Evolutionary conservation across 2,888 invertebrate species (phyloP).

Genomic region (Diadromus collaris): DNA sequence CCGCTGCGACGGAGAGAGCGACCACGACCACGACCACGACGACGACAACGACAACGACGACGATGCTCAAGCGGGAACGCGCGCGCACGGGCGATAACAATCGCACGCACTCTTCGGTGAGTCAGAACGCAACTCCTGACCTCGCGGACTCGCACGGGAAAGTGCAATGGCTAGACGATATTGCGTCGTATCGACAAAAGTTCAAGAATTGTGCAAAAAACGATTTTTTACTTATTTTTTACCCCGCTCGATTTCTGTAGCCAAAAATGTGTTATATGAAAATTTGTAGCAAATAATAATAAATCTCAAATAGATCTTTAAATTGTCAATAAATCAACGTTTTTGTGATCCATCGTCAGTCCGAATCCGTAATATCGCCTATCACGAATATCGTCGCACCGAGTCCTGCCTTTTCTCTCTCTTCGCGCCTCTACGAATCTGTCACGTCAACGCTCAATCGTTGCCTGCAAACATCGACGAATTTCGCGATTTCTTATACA

Average conservation of each 20-base stretch:
- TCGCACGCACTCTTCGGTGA: constrained; percentile 31
- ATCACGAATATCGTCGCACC: too few species aligned
- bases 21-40: constrained; percentile 4
- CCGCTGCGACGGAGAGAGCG: not conserved
- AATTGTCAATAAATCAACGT: not conserved
- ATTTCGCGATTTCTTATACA: too few species aligned
- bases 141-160: constrained; percentile 34
- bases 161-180: constrained; percentile 37
- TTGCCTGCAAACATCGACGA: too few species aligned
- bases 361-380: not conserved
- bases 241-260: not conserved
- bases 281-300: not conserved
- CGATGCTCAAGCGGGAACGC: constrained; percentile 21
- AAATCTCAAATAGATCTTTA: not conserved
- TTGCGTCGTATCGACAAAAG: constrained; percentile 29
- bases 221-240: not conserved
- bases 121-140: constrained; percentile 41
- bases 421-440: too few species aligned
- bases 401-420: too few species aligned
- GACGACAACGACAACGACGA: constrained; percentile 22
- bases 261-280: not conserved
- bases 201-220: constrained; percentile 11
- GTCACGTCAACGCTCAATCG: too few species aligned
- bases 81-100: constrained; percentile 21
- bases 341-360: not conserved